Evolutionary conservation across 2,797 vertebrate species (phyloP).

Genomic region (Jordanella pulchra): DNA sequence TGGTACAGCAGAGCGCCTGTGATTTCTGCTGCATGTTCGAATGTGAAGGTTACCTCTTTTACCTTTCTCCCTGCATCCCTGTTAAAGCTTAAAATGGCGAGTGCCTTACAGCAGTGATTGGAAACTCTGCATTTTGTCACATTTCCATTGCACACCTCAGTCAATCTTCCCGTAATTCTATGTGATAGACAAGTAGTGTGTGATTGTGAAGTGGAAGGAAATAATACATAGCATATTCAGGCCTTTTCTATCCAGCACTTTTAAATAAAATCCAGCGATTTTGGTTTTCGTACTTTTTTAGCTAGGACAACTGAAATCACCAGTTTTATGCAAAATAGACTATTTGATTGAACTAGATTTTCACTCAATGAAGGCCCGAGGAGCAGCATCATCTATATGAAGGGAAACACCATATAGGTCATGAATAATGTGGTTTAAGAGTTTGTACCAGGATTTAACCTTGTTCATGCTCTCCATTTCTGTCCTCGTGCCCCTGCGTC

Average conservation of each 20-base stretch:
- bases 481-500: background rate
- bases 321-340: background rate
- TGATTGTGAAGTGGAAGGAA: too few relatives aligned
- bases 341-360: background rate
- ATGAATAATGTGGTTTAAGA: background rate
- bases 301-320: background rate
- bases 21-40: slow-evolving; percentile 37
- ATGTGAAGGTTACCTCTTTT: slow-evolving; percentile 22
- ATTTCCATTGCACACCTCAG: background rate
- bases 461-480: background rate
- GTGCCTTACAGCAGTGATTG: background rate
- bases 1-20: slow-evolving; percentile 53
- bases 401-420: background rate
- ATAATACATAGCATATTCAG: background rate
- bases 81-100: background rate
- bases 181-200: background rate
- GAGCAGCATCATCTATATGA: background rate
- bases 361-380: background rate
- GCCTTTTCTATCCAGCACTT: background rate
- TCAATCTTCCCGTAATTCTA: background rate
- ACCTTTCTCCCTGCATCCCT: background rate
- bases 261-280: background rate
- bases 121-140: background rate
- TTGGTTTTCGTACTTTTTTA: too few relatives aligned
- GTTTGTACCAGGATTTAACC: background rate